Evolutionary conservation across 2,113 vertebrate species (phyloP).

Genomic region (Calyptommatus sinebrachiatus): DNA sequence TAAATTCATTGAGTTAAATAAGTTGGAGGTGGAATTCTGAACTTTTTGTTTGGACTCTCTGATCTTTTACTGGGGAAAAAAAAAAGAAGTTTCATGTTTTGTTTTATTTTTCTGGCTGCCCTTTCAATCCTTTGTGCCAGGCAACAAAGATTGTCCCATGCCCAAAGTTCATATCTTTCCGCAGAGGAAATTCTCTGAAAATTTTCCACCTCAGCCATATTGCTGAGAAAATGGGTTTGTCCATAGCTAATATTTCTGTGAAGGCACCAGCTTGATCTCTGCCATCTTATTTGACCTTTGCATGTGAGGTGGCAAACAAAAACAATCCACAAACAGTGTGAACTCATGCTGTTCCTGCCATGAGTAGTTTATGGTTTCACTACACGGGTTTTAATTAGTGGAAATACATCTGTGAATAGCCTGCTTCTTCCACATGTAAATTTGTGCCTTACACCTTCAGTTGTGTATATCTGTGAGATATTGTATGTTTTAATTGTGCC

Average conservation of each 20-base stretch:
- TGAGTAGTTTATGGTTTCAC: constrained; percentile 73
- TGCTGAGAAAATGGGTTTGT: constrained; percentile 80
- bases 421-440: constrained; percentile 98
- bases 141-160: constrained; percentile 53
- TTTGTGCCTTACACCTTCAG: constrained; percentile 99
- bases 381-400: constrained; percentile 72
- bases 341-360: constrained; percentile 75
- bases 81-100: constrained; percentile 83
- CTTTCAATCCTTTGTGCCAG: constrained; percentile 66
- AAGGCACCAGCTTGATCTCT: constrained; percentile 79
- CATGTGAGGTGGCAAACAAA: constrained; percentile 81
- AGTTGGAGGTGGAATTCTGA: constrained; percentile 82
- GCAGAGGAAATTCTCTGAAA: constrained; percentile 63
- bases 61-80: constrained; percentile 68
- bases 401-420: constrained; percentile 84
- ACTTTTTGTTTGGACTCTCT: constrained; percentile 78
- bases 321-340: constrained; percentile 71
- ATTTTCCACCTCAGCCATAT: constrained; percentile 66
- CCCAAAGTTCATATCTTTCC: constrained; percentile 59
- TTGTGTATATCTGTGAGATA: constrained; percentile 92
- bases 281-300: constrained; percentile 86
- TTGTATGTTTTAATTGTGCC: constrained; percentile 69
- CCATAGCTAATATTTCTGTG: constrained; percentile 77
- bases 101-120: constrained; percentile 70
- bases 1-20: constrained; percentile 82